Conservation (phyloP, 1,140 invertebrate species). For the Neotoxoptera formosana region DNA sequence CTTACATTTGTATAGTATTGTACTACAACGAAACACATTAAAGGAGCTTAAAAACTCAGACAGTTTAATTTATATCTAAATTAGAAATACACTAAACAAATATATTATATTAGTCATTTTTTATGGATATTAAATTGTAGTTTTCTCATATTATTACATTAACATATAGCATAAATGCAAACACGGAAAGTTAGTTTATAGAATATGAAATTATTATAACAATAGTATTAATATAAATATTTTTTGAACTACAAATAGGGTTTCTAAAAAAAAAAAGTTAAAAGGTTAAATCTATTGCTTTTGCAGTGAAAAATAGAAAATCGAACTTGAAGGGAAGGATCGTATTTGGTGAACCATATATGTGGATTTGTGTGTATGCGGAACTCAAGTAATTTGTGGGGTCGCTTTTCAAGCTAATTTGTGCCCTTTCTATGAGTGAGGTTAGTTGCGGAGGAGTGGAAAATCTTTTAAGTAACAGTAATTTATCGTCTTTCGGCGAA, state of each 20-base stretch:
- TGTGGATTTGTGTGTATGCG: background rate
- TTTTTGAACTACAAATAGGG: background rate
- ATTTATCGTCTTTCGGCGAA: slow-evolving; percentile 47
- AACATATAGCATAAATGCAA: background rate
- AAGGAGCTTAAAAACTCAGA: background rate
- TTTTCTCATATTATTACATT: background rate
- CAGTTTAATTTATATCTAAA: background rate
- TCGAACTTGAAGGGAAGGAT: background rate
- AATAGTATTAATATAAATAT: background rate
- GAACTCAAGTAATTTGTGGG: slow-evolving; percentile 40
- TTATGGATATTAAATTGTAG: background rate
- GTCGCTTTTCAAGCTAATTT: slow-evolving; percentile 51
- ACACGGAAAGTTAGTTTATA: background rate
- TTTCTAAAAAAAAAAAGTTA: background rate
- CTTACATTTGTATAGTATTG: background rate
- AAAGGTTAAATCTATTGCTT: slow-evolving; percentile 23
- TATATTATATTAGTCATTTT: background rate
- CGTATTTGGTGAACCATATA: background rate
- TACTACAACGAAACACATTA: background rate
- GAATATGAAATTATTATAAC: background rate
- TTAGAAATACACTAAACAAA: background rate
- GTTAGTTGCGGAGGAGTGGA: background rate
- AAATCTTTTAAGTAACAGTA: slow-evolving; percentile 55
- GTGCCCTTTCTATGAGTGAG: slow-evolving; percentile 17
- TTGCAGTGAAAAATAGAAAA: background rate